Conservation (phyloP, 2,888 invertebrate genomes). For the Dynastes hyllus region DNA sequence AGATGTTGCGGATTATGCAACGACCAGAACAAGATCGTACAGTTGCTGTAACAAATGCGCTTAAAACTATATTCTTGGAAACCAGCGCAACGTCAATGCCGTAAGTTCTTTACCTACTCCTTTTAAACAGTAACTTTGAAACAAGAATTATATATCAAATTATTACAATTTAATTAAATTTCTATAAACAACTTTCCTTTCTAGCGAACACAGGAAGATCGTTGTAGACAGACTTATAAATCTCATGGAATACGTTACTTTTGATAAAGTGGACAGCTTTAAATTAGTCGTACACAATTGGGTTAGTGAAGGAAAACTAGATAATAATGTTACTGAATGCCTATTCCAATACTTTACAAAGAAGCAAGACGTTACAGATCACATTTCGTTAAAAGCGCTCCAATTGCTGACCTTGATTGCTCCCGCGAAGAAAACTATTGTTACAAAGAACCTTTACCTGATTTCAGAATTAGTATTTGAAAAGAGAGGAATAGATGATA, state of each 20-base stretch:
- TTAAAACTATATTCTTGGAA: constrained; percentile 81
- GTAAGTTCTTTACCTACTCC: constrained; percentile 16
- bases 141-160: neutral
- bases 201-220: constrained; percentile 72
- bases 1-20: constrained; percentile 86
- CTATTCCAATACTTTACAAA: constrained; percentile 88
- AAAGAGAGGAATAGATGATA: constrained; percentile 71
- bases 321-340: constrained; percentile 77
- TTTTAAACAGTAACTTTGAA: neutral
- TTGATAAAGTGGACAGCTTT: constrained; percentile 77
- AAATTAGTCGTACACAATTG: constrained; percentile 78
- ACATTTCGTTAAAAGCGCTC: constrained; percentile 83
- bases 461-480: constrained; percentile 83
- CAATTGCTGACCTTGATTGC: constrained; percentile 87
- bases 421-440: constrained; percentile 64
- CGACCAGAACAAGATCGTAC: constrained; percentile 83
- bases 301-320: constrained; percentile 75
- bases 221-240: constrained; percentile 77
- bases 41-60: constrained; percentile 86
- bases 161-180: neutral
- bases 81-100: constrained; percentile 63
- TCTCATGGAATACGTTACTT: constrained; percentile 74
- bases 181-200: constrained; percentile 52
- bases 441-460: constrained; percentile 80
- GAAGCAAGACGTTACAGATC: constrained; percentile 77